A percentile compares a stretch with the other conserved stretches of the same genome.
These are phyloP conservation scores for Synergus laeviventris DNA, from an alignment of 2,888 invertebrate species.

Conservation along the genomic window DNA sequence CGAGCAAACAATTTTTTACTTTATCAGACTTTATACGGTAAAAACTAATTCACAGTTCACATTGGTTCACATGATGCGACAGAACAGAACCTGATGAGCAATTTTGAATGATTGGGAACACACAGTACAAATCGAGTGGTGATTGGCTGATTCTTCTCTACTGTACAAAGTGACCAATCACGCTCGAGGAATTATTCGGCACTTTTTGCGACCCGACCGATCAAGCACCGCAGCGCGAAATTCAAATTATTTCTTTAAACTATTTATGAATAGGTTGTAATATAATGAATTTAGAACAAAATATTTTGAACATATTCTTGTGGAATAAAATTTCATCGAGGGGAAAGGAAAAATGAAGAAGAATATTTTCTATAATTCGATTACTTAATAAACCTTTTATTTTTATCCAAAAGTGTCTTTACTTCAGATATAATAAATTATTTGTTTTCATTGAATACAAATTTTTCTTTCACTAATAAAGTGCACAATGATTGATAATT, in stretches of 20 bases:
- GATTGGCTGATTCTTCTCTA: background rate
- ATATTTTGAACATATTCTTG: too few species aligned
- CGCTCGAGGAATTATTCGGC: too few species aligned
- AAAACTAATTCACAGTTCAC: constrained; percentile 57
- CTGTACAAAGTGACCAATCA: too few species aligned
- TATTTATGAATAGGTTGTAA: too few species aligned
- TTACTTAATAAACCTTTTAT: constrained; percentile 8
- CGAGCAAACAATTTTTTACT: constrained; percentile 56
- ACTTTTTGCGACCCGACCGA: constrained; percentile 44
- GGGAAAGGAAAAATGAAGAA: background rate
- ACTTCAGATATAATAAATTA: background rate
- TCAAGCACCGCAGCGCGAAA: constrained; percentile 19
- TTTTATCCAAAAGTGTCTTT: background rate
- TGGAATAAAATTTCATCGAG: background rate
- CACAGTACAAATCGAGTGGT: background rate
- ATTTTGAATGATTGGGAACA: constrained; percentile 5
- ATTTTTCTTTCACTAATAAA: constrained; percentile 42
- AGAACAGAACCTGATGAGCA: background rate
- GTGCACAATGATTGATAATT: background rate
- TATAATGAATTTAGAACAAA: too few species aligned
- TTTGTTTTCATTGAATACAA: constrained; percentile 38
- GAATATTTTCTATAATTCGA: background rate
- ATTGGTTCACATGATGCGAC: constrained; percentile 35
- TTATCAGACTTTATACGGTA: constrained; percentile 13
- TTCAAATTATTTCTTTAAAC: background rate